Evolutionary conservation across 2,797 vertebrate species (phyloP).

Genomic region (Periparus ater): DNA sequence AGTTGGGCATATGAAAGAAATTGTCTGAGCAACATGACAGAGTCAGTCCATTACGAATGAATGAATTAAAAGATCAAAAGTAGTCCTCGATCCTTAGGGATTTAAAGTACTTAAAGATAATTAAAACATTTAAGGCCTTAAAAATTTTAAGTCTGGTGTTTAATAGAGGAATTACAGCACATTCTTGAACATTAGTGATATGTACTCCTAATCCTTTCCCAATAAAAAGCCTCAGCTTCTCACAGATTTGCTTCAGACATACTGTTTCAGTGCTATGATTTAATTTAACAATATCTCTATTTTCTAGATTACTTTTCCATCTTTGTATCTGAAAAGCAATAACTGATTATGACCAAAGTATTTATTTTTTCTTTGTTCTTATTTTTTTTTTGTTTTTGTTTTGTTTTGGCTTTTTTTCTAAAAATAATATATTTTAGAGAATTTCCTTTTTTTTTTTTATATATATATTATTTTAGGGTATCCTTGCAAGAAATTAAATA

Average conservation of each 20-base stretch:
- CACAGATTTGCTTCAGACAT: neutral
- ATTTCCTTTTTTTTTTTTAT: neutral
- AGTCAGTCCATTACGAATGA: neutral
- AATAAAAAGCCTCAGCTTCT: neutral
- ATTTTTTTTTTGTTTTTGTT: neutral
- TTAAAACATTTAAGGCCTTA: neutral
- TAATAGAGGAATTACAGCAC: neutral
- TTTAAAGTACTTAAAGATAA: neutral
- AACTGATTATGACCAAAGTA: neutral
- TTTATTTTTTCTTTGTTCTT: neutral
- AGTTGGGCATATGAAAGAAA: neutral
- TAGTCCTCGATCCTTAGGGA: neutral
- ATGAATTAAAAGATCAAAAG: neutral
- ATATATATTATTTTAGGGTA: accelerated
- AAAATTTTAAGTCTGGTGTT: neutral
- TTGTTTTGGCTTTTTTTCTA: neutral
- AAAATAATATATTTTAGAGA: neutral
- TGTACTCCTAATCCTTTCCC: neutral
- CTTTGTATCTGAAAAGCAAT: neutral
- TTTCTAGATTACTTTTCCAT: neutral
- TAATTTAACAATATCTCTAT: accelerated
- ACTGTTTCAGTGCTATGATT: neutral
- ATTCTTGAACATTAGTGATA: neutral
- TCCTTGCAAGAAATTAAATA: neutral
- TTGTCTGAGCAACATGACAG: neutral